Evolutionary conservation across 2,113 vertebrate species (phyloP).

Genomic region (Okapia johnstoni): DNA sequence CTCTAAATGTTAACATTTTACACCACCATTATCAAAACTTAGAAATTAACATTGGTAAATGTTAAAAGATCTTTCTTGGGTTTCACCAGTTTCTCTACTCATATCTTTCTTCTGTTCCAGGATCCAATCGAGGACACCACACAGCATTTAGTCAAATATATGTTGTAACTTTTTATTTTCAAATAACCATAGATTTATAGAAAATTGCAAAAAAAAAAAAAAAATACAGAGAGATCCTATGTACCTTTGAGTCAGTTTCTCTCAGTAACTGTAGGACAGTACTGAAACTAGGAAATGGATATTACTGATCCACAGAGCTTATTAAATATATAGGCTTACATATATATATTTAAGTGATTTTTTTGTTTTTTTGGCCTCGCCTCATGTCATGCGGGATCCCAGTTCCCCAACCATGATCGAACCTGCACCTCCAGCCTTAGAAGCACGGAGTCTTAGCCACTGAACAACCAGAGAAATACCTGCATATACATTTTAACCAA

Average conservation of each 20-base stretch:
- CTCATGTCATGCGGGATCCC: not conserved
- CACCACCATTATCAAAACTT: not conserved
- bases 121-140: not conserved
- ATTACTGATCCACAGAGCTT: not conserved
- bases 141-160: not conserved
- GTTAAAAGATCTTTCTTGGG: not conserved
- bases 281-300: not conserved
- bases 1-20: not conserved
- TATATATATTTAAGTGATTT: not conserved
- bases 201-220: not conserved
- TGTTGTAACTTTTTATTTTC: not conserved
- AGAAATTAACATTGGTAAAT: not conserved
- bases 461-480: not conserved
- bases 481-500: not conserved
- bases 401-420: not conserved
- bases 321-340: not conserved
- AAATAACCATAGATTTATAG: not conserved
- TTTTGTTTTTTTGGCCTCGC: not conserved
- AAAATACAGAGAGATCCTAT: not conserved
- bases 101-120: not conserved
- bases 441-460: not conserved
- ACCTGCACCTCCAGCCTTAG: not conserved
- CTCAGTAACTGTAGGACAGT: not conserved
- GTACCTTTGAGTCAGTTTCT: not conserved
- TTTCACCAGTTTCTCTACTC: not conserved